Conservation (phyloP, 2,113 vertebrate genomes). For the Ameiurus melas region DNA sequence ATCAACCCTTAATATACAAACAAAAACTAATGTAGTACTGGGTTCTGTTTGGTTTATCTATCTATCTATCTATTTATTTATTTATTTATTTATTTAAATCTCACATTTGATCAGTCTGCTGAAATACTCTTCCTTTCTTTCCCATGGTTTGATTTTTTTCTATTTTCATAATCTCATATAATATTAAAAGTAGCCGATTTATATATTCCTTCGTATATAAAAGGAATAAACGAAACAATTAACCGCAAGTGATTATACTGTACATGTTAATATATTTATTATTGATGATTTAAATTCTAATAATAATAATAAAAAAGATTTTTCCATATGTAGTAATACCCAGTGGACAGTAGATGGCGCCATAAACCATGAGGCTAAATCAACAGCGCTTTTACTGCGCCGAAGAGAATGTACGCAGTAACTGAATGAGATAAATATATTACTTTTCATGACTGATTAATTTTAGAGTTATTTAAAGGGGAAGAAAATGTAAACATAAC, state of each 20-base stretch:
- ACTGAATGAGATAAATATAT: not conserved
- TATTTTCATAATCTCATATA: not conserved
- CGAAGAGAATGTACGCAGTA: not conserved
- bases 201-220: not conserved
- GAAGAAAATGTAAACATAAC: not conserved
- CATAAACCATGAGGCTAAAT: constrained; percentile 7
- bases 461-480: not conserved
- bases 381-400: not conserved
- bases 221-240: not conserved
- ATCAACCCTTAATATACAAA: not conserved
- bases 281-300: not conserved
- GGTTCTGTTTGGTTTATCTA: not conserved
- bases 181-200: not conserved
- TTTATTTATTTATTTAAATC: not conserved
- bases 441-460: not conserved
- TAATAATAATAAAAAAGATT: not conserved
- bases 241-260: not conserved
- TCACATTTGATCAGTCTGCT: not conserved
- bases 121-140: not conserved
- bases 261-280: not conserved
- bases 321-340: constrained; percentile 10
- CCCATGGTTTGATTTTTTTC: not conserved
- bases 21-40: not conserved
- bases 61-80: not conserved
- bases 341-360: constrained; percentile 45